Conservation (phyloP, 2,113 vertebrate species). For the Xiphophorus hellerii region DNA sequence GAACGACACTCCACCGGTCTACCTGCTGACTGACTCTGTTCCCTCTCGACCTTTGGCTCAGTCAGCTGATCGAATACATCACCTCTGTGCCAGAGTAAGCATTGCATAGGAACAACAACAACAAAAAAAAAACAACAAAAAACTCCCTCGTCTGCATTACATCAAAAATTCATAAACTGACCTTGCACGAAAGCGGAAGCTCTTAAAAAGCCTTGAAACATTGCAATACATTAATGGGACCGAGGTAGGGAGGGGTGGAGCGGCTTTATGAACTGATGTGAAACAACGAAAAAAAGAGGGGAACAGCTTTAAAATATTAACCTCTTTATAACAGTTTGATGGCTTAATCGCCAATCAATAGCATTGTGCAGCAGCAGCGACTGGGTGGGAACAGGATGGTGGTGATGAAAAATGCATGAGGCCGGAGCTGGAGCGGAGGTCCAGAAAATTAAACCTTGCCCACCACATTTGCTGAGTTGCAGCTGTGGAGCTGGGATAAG, state of each 20-base stretch:
- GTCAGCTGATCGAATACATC: conserved; percentile 62
- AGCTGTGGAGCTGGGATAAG: conserved; percentile 72
- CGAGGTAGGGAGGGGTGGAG: conserved; percentile 30
- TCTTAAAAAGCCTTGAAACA: conserved; percentile 52
- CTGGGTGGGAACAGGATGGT: conserved; percentile 66
- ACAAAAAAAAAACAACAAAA: too few relatives aligned
- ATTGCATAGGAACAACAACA: conserved; percentile 13
- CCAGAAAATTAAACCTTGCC: conserved; percentile 83
- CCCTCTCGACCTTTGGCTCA: conserved; percentile 49
- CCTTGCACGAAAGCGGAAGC: conserved; percentile 49
- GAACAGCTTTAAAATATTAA: conserved; percentile 79
- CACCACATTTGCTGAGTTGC: conserved; percentile 81
- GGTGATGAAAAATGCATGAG: conserved; percentile 88
- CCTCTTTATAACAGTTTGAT: conserved; percentile 87
- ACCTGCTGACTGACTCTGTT: conserved; percentile 57
- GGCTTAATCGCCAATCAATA: conserved; percentile 90
- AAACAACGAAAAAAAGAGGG: conserved; percentile 37
- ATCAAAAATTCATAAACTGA: conserved; percentile 72
- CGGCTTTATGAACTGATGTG: conserved; percentile 75
- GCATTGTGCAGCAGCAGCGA: conserved; percentile 74
- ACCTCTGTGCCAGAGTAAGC: conserved; percentile 45
- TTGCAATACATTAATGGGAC: conserved; percentile 40
- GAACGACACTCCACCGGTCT: conserved; percentile 30
- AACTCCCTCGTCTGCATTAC: conserved; percentile 41
- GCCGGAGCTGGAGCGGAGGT: conserved; percentile 74